phyloP scores from a whole-genome alignment of 2,888 invertebrate species.

The Drosophila recens region DNA sequence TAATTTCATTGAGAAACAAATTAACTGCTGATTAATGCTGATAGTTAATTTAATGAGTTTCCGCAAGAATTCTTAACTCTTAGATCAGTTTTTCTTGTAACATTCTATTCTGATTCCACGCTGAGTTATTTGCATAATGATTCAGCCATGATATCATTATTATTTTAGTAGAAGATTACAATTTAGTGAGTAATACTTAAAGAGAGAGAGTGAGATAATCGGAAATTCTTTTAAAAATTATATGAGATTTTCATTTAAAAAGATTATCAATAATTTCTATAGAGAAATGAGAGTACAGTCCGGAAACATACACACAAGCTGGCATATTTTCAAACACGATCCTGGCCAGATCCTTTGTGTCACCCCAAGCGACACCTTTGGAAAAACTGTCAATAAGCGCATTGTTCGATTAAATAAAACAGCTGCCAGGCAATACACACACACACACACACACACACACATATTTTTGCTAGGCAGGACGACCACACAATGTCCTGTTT shows the following conservation, averaged over 20 bases:
- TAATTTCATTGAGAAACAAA: constrained; percentile 20
- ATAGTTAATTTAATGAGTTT: constrained; percentile 18
- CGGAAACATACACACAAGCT: constrained; percentile 55
- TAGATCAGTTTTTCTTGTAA: neutral
- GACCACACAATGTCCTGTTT: constrained; percentile 56
- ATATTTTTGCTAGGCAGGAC: constrained; percentile 41
- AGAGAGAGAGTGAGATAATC: neutral
- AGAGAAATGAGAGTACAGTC: constrained; percentile 21
- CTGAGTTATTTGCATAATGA: constrained; percentile 4
- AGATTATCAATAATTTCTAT: neutral
- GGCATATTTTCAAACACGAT: constrained; percentile 44
- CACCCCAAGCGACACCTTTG: constrained; percentile 64
- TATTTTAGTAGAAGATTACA: neutral
- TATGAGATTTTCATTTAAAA: neutral
- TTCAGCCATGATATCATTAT: constrained; percentile 26
- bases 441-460: constrained; percentile 30
- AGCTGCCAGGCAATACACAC: constrained; percentile 60
- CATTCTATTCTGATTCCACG: neutral
- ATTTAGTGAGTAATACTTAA: constrained; percentile 3
- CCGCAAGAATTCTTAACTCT: neutral
- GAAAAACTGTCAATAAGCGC: constrained; percentile 76
- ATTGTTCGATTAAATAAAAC: constrained; percentile 69
- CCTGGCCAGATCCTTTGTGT: constrained; percentile 44
- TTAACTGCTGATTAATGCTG: constrained; percentile 33
- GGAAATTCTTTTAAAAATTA: neutral